These are phyloP conservation scores for Lagodon rhomboides DNA, from an alignment of 2,797 vertebrate species.

Conservation along the genomic window DNA sequence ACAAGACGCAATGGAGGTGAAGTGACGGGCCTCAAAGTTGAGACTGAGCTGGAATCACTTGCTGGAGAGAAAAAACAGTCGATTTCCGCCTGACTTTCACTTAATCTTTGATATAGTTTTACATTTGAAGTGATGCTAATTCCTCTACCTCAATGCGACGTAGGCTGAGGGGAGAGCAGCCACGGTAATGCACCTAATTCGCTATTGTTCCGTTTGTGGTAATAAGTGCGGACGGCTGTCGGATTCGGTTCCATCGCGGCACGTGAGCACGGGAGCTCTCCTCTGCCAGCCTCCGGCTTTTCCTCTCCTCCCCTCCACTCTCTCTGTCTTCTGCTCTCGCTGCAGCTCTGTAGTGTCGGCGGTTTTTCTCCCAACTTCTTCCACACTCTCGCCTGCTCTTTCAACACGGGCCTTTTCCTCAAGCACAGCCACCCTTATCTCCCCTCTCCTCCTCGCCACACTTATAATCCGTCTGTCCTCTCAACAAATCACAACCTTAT, in stretches of 20 bases:
- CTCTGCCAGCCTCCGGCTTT: conserved; percentile 70
- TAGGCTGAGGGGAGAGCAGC: conserved; percentile 69
- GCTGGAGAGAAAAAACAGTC: conserved; percentile 49
- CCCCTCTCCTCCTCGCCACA: conserved; percentile 64
- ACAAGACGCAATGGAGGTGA: background rate
- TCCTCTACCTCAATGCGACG: conserved; percentile 74
- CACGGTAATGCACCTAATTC: conserved; percentile 83
- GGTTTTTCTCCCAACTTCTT: conserved; percentile 45
- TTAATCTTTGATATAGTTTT: conserved; percentile 77
- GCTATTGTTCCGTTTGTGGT: conserved; percentile 80
- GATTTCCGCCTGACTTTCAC: conserved; percentile 64
- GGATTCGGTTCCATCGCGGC: conserved; percentile 78
- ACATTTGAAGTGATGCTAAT: conserved; percentile 78
- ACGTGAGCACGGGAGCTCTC: conserved; percentile 72
- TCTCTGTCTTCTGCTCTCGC: conserved; percentile 45
- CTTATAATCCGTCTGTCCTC: conserved; percentile 74
- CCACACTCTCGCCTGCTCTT: conserved; percentile 34
- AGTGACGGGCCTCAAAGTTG: conserved; percentile 36
- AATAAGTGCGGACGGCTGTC: conserved; percentile 86
- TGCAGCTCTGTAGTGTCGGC: conserved; percentile 51
- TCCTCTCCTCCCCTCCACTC: conserved; percentile 55
- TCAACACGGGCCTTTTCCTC: conserved; percentile 45
- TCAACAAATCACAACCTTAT: conserved; percentile 80
- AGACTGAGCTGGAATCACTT: conserved; percentile 46
- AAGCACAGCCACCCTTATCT: conserved; percentile 70